Conservation (phyloP, 2,113 vertebrate genomes). For the Cygnus buccinator region DNA sequence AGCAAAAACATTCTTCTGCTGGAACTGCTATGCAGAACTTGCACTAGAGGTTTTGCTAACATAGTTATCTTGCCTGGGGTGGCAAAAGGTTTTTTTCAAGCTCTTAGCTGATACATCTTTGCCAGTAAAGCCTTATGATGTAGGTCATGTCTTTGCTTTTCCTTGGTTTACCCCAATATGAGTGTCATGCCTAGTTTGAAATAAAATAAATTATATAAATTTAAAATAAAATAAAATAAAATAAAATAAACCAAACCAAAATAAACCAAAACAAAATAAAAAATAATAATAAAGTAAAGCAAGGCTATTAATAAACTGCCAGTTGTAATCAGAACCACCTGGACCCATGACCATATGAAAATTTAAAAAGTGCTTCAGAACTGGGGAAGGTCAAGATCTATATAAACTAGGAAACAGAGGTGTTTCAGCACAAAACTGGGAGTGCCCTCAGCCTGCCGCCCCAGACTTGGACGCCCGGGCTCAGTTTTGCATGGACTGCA, state of each 20-base stretch:
- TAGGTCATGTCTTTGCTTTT: neutral
- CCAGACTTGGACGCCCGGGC: neutral
- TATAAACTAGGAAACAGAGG: neutral
- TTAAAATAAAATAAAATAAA: neutral
- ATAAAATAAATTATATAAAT: neutral
- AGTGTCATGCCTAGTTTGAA: neutral
- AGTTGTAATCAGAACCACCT: neutral
- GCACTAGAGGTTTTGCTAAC: neutral
- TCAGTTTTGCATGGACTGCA: neutral
- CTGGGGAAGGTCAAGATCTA: neutral
- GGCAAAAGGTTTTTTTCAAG: neutral
- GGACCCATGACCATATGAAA: neutral
- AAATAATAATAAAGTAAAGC: neutral
- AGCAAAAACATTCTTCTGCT: neutral
- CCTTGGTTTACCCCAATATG: neutral
- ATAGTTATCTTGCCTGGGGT: neutral
- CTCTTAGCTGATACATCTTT: neutral
- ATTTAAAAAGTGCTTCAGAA: neutral
- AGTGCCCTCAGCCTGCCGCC: neutral
- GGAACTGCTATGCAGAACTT: accelerated
- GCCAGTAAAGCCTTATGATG: neutral
- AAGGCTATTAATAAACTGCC: neutral
- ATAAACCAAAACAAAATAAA: neutral
- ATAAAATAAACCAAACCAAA: neutral
- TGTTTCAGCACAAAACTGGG: neutral